These are phyloP conservation scores for Cryptus armator DNA, from an alignment of 2,888 invertebrate genomes.

Conservation along the genomic window DNA sequence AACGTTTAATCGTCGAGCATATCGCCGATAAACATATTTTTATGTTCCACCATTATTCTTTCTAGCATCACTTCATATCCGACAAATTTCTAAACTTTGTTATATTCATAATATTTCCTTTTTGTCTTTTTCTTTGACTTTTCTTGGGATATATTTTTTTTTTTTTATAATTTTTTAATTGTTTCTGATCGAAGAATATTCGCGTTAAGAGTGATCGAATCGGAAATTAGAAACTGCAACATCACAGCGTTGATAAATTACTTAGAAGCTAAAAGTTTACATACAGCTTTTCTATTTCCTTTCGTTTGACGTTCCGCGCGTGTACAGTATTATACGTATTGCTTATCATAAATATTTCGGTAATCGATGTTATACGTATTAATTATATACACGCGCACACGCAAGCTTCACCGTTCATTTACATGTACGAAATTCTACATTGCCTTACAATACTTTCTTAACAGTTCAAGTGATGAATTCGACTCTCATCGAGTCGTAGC, in stretches of 20 bases:
- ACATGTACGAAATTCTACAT: constrained; percentile 63
- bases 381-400: constrained; percentile 52
- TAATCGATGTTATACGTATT: constrained; percentile 56
- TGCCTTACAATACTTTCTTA: constrained; percentile 74
- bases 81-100: constrained; percentile 39
- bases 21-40: constrained; percentile 59
- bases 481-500: constrained; percentile 72
- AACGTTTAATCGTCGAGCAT: constrained; percentile 55
- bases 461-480: constrained; percentile 72
- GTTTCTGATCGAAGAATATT: constrained; percentile 31
- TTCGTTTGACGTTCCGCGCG: constrained; percentile 27
- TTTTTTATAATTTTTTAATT: constrained; percentile 12
- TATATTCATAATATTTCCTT: not conserved
- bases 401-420: constrained; percentile 39
- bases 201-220: constrained; percentile 45
- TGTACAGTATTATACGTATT: constrained; percentile 47
- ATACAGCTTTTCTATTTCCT: constrained; percentile 71
- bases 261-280: constrained; percentile 76
- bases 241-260: constrained; percentile 81
- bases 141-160: constrained; percentile 14
- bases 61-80: constrained; percentile 34
- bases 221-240: constrained; percentile 74
- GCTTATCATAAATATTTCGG: constrained; percentile 67
- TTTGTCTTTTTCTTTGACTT: constrained; percentile 50
- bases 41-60: constrained; percentile 62